A percentile compares a stretch with the other conserved stretches of the same genome.
Conservation (phyloP, 2,888 invertebrate genomes). For the Pharmacophagus antenor region DNA sequence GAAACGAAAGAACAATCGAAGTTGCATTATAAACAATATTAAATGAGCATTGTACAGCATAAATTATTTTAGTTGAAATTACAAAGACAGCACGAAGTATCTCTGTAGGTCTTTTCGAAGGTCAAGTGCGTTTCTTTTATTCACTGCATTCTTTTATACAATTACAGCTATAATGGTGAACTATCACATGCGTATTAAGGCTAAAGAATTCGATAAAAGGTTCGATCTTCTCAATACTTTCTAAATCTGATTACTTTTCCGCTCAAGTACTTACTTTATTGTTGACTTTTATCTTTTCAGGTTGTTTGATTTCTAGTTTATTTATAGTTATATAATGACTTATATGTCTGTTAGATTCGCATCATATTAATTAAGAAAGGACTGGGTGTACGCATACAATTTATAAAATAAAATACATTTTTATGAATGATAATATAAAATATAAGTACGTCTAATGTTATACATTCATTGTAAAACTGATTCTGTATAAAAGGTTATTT, state of each 20-base stretch:
- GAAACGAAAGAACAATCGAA: slow-evolving; percentile 12
- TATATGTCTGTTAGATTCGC: too few relatives aligned
- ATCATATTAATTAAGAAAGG: too few relatives aligned
- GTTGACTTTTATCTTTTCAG: not conserved
- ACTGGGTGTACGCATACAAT: too few relatives aligned
- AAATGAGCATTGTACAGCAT: slow-evolving; percentile 21
- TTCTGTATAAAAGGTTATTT: too few relatives aligned
- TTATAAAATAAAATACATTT: too few relatives aligned
- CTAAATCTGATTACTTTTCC: not conserved
- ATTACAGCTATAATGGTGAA: slow-evolving; percentile 14
- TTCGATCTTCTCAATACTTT: not conserved
- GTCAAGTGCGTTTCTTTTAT: slow-evolving; percentile 30
- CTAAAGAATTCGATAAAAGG: slow-evolving; percentile 9
- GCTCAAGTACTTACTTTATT: not conserved
- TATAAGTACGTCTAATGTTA: too few relatives aligned
- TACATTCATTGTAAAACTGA: too few relatives aligned
- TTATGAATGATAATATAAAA: too few relatives aligned
- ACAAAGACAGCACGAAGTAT: slow-evolving; percentile 8
- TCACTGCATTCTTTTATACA: slow-evolving; percentile 12
- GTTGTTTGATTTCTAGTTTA: not conserved
- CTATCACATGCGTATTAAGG: slow-evolving; percentile 12
- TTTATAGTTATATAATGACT: too few relatives aligned
- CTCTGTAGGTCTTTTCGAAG: slow-evolving; percentile 27
- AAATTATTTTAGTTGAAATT: not conserved
- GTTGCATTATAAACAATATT: slow-evolving; percentile 13